phyloP scores from a whole-genome alignment of 2,888 invertebrate genomes.

The Diarsia brunnea region DNA sequence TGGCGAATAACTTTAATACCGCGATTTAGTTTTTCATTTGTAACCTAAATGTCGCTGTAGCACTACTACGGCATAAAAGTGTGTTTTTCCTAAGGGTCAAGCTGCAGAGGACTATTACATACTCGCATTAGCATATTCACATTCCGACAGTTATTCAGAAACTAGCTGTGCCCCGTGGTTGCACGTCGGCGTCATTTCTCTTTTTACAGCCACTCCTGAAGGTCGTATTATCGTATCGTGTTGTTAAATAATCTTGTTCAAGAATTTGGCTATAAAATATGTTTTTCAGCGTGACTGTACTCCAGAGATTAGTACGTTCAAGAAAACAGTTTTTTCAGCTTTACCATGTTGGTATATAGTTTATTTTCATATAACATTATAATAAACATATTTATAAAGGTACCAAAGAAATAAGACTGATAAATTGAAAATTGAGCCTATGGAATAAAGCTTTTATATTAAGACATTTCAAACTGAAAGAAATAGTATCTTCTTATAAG shows the following conservation, averaged over 20 bases:
- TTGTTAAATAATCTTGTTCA: not conserved
- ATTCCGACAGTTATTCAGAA: not conserved
- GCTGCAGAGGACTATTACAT: not conserved
- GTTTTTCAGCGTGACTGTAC: not conserved
- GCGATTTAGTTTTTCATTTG: not conserved
- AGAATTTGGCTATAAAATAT: not conserved
- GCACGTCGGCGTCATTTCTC: not conserved
- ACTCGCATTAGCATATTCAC: not conserved
- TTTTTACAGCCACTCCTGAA: not conserved
- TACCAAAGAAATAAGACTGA: not conserved
- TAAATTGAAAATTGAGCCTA: not conserved
- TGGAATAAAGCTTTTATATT: not conserved
- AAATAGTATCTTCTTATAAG: not conserved
- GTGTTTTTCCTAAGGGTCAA: not conserved
- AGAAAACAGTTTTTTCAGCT: not conserved
- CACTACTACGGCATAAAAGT: not conserved
- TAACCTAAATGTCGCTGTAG: not conserved
- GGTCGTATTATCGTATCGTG: not conserved
- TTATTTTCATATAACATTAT: not conserved
- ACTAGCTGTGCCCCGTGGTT: not conserved
- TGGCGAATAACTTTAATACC: not conserved
- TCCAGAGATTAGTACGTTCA: not conserved
- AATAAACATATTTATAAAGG: not conserved
- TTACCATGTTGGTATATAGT: not conserved
- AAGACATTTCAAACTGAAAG: conserved; percentile 1